Percentiles rank a stretch among this genome's conserved stretches.
These are phyloP conservation scores for Bombus cullumanus DNA, from an alignment of 1,140 invertebrate species.

Conservation along the genomic window DNA sequence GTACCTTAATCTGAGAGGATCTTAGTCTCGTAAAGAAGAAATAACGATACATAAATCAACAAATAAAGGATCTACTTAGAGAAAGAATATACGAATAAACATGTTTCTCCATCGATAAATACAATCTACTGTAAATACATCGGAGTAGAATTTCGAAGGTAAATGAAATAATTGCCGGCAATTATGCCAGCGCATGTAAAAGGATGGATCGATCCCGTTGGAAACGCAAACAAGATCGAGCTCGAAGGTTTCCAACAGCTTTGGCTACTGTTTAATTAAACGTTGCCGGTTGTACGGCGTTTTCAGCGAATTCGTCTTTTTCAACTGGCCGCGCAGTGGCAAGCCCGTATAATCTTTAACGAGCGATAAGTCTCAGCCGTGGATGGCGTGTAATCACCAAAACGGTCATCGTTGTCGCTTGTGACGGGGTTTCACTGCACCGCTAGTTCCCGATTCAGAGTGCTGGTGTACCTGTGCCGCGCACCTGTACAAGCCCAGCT, in stretches of 20 bases:
- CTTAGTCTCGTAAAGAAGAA: too few relatives aligned
- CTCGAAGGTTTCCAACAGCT: background rate
- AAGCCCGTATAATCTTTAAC: slow-evolving; percentile 39
- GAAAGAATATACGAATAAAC: too few relatives aligned
- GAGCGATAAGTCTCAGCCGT: slow-evolving; percentile 42
- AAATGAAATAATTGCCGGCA: background rate
- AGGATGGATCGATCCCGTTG: background rate
- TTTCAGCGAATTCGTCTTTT: slow-evolving; percentile 3
- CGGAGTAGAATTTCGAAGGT: background rate
- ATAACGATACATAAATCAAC: too few relatives aligned
- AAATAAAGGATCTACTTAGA: too few relatives aligned
- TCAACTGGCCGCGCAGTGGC: background rate
- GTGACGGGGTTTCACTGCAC: slow-evolving; percentile 57
- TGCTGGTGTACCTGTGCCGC: slow-evolving; percentile 55
- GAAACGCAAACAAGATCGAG: background rate
- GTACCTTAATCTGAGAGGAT: too few relatives aligned
- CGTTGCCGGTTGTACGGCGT: background rate
- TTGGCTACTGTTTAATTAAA: background rate
- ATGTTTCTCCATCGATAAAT: too few relatives aligned
- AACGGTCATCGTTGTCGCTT: slow-evolving; percentile 51
- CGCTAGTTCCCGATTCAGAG: slow-evolving; percentile 67
- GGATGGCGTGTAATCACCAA: slow-evolving; percentile 51
- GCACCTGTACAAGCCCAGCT: slow-evolving; percentile 66
- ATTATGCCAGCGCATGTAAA: background rate
- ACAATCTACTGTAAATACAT: background rate